A percentile compares a stretch with the other conserved stretches of the same genome.
phyloP scores from a whole-genome alignment of 1,140 invertebrate genomes.

The Sinonovacula constricta region DNA sequence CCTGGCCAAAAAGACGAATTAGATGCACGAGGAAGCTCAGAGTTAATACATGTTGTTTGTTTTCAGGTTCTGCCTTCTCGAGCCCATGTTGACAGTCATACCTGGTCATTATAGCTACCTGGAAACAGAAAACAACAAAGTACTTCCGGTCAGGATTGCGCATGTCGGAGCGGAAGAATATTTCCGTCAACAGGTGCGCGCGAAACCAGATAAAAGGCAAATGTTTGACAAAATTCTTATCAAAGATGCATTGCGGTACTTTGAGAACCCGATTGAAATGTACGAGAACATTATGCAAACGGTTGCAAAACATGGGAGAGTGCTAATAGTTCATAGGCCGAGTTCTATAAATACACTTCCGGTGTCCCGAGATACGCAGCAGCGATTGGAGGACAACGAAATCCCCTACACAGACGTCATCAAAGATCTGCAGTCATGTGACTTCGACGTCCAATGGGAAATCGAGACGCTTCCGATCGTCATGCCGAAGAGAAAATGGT shows the following conservation, averaged over 20 bases:
- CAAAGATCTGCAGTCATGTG: conserved; percentile 67
- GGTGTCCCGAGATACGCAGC: conserved; percentile 64
- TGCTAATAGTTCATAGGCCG: conserved; percentile 72
- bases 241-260: conserved; percentile 68
- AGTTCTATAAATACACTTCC: conserved; percentile 69
- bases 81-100: conserved; percentile 69
- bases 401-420: conserved; percentile 70
- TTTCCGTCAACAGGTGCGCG: conserved; percentile 59
- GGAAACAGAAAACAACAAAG: conserved; percentile 65
- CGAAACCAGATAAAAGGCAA: conserved; percentile 56
- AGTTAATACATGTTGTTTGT: too few species aligned
- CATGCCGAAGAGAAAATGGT: conserved; percentile 74
- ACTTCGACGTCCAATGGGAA: conserved; percentile 75
- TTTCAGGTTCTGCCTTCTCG: conserved; percentile 70
- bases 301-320: conserved; percentile 59
- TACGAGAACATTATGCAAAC: conserved; percentile 68
- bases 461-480: conserved; percentile 72
- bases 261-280: conserved; percentile 67
- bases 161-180: conserved; percentile 75
- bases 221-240: conserved; percentile 72
- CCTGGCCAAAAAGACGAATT: too few species aligned
- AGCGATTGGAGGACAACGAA: conserved; percentile 70
- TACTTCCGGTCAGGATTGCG: conserved; percentile 69
- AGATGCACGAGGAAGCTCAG: too few species aligned
- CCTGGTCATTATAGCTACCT: conserved; percentile 74